Conservation (phyloP, 2,113 vertebrate species). For the Formicarius rufipectus region DNA sequence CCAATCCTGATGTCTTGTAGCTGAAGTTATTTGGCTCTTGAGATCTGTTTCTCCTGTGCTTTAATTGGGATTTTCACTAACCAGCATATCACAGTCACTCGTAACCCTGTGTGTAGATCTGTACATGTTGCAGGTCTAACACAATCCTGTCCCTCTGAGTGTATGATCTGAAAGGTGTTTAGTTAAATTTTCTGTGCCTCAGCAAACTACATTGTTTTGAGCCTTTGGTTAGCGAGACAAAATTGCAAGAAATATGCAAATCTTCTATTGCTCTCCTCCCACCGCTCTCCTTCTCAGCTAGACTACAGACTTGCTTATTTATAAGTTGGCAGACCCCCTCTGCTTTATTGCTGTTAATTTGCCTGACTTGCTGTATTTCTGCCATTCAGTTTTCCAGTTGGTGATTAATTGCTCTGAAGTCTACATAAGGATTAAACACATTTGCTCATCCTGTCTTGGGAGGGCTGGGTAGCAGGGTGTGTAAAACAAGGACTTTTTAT, state of each 20-base stretch:
- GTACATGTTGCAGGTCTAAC: neutral
- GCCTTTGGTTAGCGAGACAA: neutral
- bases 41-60: neutral
- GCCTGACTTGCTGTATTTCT: conserved; percentile 6
- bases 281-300: neutral
- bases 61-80: neutral
- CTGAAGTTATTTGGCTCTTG: neutral
- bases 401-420: neutral
- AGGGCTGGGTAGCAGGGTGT: neutral
- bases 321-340: conserved; percentile 5
- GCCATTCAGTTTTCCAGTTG: neutral
- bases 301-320: neutral
- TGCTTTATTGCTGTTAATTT: conserved; percentile 31
- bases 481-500: conserved; percentile 29
- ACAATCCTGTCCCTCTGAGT: neutral
- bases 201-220: neutral
- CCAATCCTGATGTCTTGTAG: neutral
- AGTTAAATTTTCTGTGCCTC: neutral
- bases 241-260: conserved; percentile 4
- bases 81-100: neutral
- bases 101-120: neutral
- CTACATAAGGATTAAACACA: neutral
- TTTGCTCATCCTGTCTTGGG: conserved; percentile 1
- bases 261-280: neutral
- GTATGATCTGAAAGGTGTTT: neutral